phyloP scores from a whole-genome alignment of 2,888 invertebrate species.

The Thera obeliscata region DNA sequence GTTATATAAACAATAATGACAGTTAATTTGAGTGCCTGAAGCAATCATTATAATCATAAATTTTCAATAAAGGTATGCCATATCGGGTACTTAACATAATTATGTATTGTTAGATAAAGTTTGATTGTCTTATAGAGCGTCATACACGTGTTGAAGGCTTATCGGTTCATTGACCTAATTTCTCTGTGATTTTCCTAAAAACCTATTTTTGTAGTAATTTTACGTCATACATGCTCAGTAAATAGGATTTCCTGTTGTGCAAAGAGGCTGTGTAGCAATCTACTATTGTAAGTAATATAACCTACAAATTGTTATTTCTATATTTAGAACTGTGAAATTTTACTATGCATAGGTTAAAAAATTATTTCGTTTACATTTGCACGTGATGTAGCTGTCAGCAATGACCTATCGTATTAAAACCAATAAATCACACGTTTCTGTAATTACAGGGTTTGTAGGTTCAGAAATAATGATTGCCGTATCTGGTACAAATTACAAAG shows the following conservation, averaged over 20 bases:
- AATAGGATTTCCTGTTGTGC: no score
- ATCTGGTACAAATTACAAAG: not conserved
- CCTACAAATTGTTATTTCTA: not conserved
- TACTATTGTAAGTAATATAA: no score
- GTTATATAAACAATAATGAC: not conserved
- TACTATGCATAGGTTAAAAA: no score
- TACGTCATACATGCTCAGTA: not conserved
- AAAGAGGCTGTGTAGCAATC: no score
- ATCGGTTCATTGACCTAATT: conserved; percentile 50
- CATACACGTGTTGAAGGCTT: conserved; percentile 49
- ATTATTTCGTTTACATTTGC: not conserved
- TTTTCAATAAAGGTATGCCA: conserved; percentile 6
- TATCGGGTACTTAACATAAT: conserved; percentile 45
- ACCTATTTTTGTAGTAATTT: conserved; percentile 4
- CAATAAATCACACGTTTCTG: conserved; percentile 5
- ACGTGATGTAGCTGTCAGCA: not conserved
- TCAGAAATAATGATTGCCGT: conserved; percentile 3
- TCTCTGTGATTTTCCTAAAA: conserved; percentile 26
- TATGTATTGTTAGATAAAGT: conserved; percentile 46
- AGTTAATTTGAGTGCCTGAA: not conserved
- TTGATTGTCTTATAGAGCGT: conserved; percentile 49
- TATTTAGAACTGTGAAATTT: not conserved
- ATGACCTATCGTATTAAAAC: conserved; percentile 2
- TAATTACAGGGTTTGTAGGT: not conserved
- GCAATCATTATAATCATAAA: not conserved